Conservation (phyloP, 2,113 vertebrate species). For the Etia nguti region DNA sequence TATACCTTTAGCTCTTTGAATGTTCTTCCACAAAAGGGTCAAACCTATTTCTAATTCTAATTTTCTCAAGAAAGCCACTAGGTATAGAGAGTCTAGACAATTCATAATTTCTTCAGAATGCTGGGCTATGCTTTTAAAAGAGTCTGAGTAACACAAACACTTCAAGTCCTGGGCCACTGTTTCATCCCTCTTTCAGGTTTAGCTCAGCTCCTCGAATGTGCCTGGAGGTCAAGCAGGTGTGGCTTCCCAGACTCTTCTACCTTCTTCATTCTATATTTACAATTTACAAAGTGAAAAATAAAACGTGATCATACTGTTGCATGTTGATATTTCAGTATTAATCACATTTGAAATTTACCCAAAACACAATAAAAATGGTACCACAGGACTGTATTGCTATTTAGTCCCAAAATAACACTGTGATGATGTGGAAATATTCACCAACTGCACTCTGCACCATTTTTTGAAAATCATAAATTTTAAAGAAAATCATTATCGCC, state of each 20-base stretch:
- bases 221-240: conserved; percentile 23
- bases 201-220: not conserved
- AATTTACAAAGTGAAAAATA: too few relatives aligned
- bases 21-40: not conserved
- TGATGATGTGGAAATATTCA: not conserved
- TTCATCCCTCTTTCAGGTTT: not conserved
- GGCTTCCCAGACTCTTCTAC: not conserved
- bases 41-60: not conserved
- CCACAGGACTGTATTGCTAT: not conserved
- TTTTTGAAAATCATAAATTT: not conserved
- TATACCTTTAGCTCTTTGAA: not conserved
- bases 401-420: not conserved
- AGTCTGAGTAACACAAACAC: not conserved
- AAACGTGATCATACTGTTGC: not conserved
- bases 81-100: not conserved
- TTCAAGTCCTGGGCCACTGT: not conserved
- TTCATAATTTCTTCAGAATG: not conserved
- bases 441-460: not conserved
- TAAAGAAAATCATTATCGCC: not conserved
- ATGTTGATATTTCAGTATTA: not conserved
- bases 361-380: not conserved
- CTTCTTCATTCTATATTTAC: too few relatives aligned
- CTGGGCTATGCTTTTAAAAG: not conserved
- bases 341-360: not conserved
- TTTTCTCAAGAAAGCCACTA: not conserved